Conservation (phyloP, 2,797 vertebrate species). For the Schizothorax lantsangensis region DNA sequence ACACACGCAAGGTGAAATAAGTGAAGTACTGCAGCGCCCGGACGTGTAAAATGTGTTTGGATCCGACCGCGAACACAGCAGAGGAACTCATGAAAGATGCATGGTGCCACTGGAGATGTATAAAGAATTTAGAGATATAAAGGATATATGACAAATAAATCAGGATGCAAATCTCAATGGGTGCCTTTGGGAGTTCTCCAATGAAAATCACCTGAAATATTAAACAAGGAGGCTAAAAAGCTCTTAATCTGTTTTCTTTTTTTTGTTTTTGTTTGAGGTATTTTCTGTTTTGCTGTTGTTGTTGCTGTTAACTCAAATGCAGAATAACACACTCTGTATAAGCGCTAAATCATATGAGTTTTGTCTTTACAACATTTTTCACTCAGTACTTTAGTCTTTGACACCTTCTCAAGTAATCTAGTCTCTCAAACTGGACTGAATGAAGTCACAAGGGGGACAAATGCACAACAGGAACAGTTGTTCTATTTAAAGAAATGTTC, state of each 20-base stretch:
- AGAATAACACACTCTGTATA: constrained; percentile 16
- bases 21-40: constrained; percentile 66
- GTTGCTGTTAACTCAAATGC: background rate
- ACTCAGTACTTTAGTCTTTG: background rate
- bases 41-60: constrained; percentile 81
- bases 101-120: constrained; percentile 81
- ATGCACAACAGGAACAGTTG: background rate
- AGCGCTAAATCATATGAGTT: constrained; percentile 20
- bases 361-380: constrained; percentile 31
- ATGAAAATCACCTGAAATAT: constrained; percentile 82
- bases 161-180: constrained; percentile 84
- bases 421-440: constrained; percentile 10
- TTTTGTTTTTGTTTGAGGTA: background rate
- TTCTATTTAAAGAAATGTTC: constrained; percentile 17
- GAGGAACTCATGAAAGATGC: constrained; percentile 81
- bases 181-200: constrained; percentile 81
- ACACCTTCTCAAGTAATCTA: constrained; percentile 10
- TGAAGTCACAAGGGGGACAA: background rate
- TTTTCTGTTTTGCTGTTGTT: constrained; percentile 45
- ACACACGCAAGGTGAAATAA: constrained; percentile 75
- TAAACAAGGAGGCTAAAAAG: constrained; percentile 74
- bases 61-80: constrained; percentile 74
- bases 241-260: constrained; percentile 57
- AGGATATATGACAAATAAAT: constrained; percentile 88
- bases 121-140: constrained; percentile 86